Evolutionary conservation across 1,140 invertebrate genomes (phyloP).

Genomic region (Pissodes strobi): DNA sequence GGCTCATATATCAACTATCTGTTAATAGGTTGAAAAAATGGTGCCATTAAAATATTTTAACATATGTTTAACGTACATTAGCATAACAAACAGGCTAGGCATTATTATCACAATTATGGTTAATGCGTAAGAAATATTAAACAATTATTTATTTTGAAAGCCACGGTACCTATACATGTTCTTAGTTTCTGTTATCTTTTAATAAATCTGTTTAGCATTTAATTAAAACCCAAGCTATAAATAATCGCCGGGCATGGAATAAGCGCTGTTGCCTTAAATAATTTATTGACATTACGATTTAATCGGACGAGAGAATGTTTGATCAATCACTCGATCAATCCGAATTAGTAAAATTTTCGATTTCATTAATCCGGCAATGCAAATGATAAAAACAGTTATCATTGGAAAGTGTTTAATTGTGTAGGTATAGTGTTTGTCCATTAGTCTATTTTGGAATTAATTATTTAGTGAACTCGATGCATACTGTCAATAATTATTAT

Average conservation of each 20-base stretch:
- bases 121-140: slow-evolving; percentile 17
- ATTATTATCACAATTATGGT: slow-evolving; percentile 20
- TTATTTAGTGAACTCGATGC: too few species aligned
- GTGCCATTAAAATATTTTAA: slow-evolving; percentile 17
- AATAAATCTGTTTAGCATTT: slow-evolving; percentile 17
- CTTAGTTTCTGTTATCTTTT: slow-evolving; percentile 12
- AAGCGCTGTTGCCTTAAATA: neutral
- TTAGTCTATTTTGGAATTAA: too few species aligned
- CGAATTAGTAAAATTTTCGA: neutral
- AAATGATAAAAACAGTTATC: neutral
- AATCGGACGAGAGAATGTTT: neutral
- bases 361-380: neutral
- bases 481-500: too few species aligned
- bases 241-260: neutral
- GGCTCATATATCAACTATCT: slow-evolving; percentile 1
- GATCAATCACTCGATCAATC: too few species aligned
- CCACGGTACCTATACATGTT: slow-evolving; percentile 9
- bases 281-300: neutral
- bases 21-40: slow-evolving; percentile 8
- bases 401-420: neutral
- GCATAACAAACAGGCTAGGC: slow-evolving; percentile 13
- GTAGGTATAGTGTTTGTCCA: too few species aligned
- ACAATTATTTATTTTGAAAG: slow-evolving; percentile 27
- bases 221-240: slow-evolving; percentile 6
- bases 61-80: slow-evolving; percentile 19